Conservation (phyloP, 2,888 invertebrate species). For the Linnaemya tessellans region DNA sequence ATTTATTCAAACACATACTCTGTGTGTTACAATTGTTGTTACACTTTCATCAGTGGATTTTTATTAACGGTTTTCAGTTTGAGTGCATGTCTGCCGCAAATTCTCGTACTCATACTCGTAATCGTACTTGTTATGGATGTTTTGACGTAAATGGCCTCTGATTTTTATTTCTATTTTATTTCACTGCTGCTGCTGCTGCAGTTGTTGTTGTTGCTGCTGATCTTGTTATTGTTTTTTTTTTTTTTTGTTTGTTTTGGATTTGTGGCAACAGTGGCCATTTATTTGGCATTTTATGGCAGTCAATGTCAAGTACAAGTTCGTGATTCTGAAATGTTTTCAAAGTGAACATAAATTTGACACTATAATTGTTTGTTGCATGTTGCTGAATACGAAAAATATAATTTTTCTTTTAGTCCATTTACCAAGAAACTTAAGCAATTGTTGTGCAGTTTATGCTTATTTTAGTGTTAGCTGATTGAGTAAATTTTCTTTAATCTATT, state of each 20-base stretch:
- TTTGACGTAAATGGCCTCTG: conserved; percentile 60
- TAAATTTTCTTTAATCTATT: conserved; percentile 11
- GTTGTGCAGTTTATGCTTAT: neutral
- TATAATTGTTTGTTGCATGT: conserved; percentile 60
- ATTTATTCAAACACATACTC: conserved; percentile 14
- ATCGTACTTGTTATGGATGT: conserved; percentile 59
- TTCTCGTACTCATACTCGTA: conserved; percentile 25
- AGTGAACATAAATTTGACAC: conserved; percentile 67
- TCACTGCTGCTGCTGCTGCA: neutral
- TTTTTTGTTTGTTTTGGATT: neutral
- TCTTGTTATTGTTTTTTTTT: neutral
- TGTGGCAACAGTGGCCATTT: conserved; percentile 63
- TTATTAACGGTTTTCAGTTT: conserved; percentile 67
- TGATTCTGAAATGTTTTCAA: conserved; percentile 64
- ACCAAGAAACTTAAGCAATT: neutral
- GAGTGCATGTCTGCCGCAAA: conserved; percentile 39
- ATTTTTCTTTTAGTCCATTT: conserved; percentile 9
- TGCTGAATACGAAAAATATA: conserved; percentile 10
- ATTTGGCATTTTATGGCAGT: conserved; percentile 67
- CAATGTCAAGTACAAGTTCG: conserved; percentile 72
- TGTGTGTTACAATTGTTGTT: conserved; percentile 51
- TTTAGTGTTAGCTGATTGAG: conserved; percentile 8
- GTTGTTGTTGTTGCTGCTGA: neutral
- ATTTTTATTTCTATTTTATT: conserved; percentile 34
- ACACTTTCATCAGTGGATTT: conserved; percentile 66